Evolutionary conservation across 2,888 invertebrate genomes (phyloP).

Genomic region (Ceramica pisi): DNA sequence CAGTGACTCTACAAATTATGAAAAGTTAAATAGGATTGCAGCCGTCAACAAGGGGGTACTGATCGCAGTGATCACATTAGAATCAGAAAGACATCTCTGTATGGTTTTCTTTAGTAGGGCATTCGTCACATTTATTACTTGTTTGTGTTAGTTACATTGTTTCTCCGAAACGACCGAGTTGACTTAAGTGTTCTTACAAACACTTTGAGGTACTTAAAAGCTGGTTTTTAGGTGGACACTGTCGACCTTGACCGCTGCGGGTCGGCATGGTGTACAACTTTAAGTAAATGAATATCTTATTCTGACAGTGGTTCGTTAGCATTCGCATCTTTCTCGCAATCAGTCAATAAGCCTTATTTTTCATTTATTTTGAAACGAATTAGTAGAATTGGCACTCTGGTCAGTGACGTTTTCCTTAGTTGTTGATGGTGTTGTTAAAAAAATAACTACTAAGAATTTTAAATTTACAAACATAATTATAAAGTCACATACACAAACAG

Average conservation of each 20-base stretch:
- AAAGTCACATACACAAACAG: no score
- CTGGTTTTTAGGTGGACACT: slow-evolving; percentile 29
- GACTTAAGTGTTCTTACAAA: slow-evolving; percentile 23
- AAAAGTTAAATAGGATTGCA: background rate
- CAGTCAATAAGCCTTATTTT: no score
- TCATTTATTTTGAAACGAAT: no score
- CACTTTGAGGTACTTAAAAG: slow-evolving; percentile 26
- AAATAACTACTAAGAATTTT: no score
- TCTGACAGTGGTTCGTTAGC: background rate
- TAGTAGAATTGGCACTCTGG: background rate
- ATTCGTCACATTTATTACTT: slow-evolving; percentile 7
- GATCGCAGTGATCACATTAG: no score
- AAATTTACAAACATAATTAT: no score
- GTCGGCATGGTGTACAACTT: slow-evolving; percentile 22
- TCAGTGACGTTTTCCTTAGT: background rate
- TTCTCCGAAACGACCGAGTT: slow-evolving; percentile 27
- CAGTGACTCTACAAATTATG: background rate
- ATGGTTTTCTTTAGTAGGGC: background rate
- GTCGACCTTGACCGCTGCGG: slow-evolving; percentile 46
- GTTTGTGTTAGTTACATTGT: slow-evolving; percentile 23
- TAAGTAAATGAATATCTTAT: slow-evolving; percentile 12
- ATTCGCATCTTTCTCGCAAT: no score
- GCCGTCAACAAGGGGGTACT: background rate
- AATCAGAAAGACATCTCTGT: background rate
- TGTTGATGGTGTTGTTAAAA: no score